Conservation (phyloP, 2,797 vertebrate genomes). For the Gymnocypris eckloni region DNA sequence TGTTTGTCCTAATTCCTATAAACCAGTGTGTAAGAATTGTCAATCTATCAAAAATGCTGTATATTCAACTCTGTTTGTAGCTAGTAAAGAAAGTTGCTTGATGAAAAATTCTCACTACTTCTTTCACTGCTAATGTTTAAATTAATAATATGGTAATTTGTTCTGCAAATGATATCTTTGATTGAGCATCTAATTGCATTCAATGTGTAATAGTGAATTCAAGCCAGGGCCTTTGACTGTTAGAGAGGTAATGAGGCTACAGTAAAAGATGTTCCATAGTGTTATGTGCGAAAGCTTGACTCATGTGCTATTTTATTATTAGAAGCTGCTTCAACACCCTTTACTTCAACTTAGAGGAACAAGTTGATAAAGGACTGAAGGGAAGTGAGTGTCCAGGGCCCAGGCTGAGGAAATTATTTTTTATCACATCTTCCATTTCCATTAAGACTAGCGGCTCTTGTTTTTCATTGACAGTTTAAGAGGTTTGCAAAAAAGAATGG, state of each 20-base stretch:
- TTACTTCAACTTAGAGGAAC: background rate
- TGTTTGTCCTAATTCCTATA: background rate
- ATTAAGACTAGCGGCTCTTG: background rate
- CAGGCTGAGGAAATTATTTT: background rate
- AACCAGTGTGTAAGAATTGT: background rate
- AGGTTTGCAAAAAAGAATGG: background rate
- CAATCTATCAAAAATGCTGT: background rate
- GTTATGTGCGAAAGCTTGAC: background rate
- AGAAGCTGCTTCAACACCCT: background rate
- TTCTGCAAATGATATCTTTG: background rate
- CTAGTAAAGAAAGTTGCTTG: conserved; percentile 18
- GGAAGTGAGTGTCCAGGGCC: background rate
- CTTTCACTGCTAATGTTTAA: background rate
- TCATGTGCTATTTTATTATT: background rate
- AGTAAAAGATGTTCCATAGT: background rate
- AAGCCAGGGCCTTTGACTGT: background rate
- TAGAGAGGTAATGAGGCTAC: background rate
- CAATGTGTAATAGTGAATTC: too few relatives aligned
- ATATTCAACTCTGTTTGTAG: background rate
- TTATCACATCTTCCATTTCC: background rate
- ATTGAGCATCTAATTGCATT: background rate
- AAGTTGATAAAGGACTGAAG: background rate
- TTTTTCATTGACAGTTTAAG: background rate
- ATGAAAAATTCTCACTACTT: background rate
- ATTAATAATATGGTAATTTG: background rate